Base-by-base conservation (phyloP, 1,140 invertebrate genomes). In the Elymnias hypermnestra region DNA sequence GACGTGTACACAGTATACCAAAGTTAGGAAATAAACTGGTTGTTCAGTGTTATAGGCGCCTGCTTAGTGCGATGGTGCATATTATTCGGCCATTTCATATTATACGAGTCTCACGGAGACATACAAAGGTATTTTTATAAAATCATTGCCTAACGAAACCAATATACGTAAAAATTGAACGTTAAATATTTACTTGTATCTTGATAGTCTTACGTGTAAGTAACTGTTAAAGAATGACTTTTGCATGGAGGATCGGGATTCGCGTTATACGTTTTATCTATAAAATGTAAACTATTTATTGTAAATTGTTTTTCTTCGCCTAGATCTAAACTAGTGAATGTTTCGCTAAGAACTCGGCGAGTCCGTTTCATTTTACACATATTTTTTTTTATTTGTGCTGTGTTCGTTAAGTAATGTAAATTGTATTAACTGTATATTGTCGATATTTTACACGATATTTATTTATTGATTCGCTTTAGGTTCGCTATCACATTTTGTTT, bases 81-180 rank as follows among this genome's bases (percentile, higher is more conserved):
- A 55, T 57, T 61, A 61, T 55, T 63, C 52, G 61, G 57, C 53
- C 61, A 57, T 58, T 60, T 63, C 55, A 63, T 50, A 59, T 47
- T 54, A 50, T 55, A 66, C 51, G 58, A 61, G 67, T 79, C 64
- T 72, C 61, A 54, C 55, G 59, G 57, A 69, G 60, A 78, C 70
- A 69, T 7, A 50, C 62, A 69, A 81, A 70, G 68, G 76, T 83
- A 83, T 85, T 85, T 85, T 83, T 83, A 78, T 82, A 85, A 82
- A 85, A 85, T 74, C 81, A 78, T 83, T 83, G 73, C 73, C 69
- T 83, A 81, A 70, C 64, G 65, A 70, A 87, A 84, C 76, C 71
- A 65, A 87, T 74, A 87, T 87, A 87, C 85, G 85, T 87, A 87
- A 86, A 72, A 71, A 86, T 82, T 75, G 69, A 75, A 66, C 63